A percentile compares a stretch with the other conserved stretches of the same genome.
phyloP scores from a whole-genome alignment of 2,113 vertebrate species.

The Ellobius talpinus region DNA sequence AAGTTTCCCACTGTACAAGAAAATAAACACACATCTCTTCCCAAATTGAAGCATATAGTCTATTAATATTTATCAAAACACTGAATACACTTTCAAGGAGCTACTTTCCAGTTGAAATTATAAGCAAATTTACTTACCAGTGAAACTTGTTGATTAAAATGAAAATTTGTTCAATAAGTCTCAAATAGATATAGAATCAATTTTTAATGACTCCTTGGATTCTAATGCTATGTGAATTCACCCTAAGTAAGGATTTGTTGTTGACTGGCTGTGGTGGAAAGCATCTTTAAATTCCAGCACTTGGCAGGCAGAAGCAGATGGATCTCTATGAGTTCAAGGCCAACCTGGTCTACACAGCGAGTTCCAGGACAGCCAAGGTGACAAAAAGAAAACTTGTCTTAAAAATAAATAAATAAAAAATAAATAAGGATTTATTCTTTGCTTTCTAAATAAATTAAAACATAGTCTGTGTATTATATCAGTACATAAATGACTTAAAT shows the following conservation, averaged over 20 bases:
- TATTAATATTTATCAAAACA: constrained; percentile 3
- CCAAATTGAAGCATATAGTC: background rate
- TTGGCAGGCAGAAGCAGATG: too few species aligned
- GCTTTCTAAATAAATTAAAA: constrained; percentile 44
- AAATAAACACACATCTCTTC: background rate
- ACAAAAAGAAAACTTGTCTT: too few species aligned
- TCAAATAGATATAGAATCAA: constrained; percentile 46
- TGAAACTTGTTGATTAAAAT: constrained; percentile 28
- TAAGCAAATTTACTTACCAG: background rate
- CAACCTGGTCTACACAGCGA: too few species aligned
- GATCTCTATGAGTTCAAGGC: too few species aligned
- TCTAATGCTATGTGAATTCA: background rate
- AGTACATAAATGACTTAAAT: background rate
- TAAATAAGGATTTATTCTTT: background rate
- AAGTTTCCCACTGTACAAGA: background rate
- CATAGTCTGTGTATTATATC: background rate
- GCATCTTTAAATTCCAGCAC: too few species aligned
- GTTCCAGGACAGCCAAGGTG: too few species aligned
- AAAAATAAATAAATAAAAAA: too few species aligned
- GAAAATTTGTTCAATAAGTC: constrained; percentile 21
- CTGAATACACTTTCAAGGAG: background rate
- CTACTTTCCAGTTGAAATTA: constrained; percentile 6
- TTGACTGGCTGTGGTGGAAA: too few species aligned
- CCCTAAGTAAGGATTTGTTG: too few species aligned
- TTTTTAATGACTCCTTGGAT: constrained; percentile 26